Conservation (phyloP, 2,113 vertebrate genomes). For the Proteles cristata region DNA sequence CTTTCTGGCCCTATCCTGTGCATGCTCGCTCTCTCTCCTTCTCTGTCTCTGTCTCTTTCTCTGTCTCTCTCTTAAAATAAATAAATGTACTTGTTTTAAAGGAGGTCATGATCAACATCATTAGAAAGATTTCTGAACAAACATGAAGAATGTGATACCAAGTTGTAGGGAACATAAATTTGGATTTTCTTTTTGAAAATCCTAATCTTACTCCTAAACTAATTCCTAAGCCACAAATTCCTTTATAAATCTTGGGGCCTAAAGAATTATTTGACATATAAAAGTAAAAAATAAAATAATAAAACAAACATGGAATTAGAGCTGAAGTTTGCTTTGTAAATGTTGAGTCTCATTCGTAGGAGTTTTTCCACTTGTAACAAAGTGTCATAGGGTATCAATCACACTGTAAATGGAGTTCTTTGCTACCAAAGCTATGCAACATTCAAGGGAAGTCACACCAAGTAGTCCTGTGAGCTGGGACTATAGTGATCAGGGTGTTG, state of each 20-base stretch:
- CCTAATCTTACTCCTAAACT: background rate
- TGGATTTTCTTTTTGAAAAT: background rate
- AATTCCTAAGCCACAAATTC: background rate
- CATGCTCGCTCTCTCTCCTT: too few species aligned
- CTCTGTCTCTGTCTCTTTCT: too few species aligned
- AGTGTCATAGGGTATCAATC: too few species aligned
- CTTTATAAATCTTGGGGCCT: background rate
- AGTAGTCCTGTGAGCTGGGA: background rate
- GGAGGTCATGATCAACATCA: background rate
- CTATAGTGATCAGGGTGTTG: background rate
- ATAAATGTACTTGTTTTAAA: background rate
- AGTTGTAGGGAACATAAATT: background rate
- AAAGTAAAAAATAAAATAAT: background rate
- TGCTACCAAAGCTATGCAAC: background rate
- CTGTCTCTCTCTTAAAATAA: too few species aligned
- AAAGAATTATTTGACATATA: background rate
- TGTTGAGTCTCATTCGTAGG: background rate
- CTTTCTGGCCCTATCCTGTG: too few species aligned
- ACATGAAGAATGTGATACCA: background rate
- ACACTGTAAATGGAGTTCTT: background rate
- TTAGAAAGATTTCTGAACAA: background rate
- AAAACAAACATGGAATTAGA: background rate
- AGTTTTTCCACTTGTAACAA: background rate
- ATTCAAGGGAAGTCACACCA: background rate
- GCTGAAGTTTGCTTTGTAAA: background rate